phyloP scores from a whole-genome alignment of 2,797 vertebrate species.

The Peromyscus nudipes region DNA sequence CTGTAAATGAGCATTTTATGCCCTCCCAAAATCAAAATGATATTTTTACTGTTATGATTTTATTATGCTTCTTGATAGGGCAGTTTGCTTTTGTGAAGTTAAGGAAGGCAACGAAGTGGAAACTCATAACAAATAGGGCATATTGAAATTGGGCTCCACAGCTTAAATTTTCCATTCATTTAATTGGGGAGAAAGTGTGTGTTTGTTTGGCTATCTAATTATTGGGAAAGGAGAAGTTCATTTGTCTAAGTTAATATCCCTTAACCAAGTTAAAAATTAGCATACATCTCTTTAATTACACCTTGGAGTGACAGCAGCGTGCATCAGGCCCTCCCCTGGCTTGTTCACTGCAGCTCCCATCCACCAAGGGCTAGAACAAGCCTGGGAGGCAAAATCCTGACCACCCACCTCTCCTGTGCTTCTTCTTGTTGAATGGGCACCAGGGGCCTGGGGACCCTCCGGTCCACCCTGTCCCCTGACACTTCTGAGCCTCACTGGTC shows the following conservation, averaged over 20 bases:
- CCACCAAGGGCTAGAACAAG: accelerated
- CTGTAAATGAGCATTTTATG: conserved; percentile 66
- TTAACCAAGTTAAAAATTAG: conserved; percentile 77
- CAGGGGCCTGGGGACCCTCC: neutral
- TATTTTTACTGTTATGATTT: conserved; percentile 74
- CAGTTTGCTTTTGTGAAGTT: conserved; percentile 70
- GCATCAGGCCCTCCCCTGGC: neutral
- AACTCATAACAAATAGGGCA: conserved; percentile 37
- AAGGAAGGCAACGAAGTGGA: conserved; percentile 34
- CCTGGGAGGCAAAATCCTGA: neutral
- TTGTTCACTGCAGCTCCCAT: neutral
- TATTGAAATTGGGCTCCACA: neutral
- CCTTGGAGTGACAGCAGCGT: neutral
- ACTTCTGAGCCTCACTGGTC: neutral
- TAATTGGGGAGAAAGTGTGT: conserved; percentile 49
- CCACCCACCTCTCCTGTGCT: neutral
- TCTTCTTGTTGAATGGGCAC: neutral
- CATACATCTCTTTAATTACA: conserved; percentile 77
- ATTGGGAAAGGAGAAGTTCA: conserved; percentile 74
- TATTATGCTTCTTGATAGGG: conserved; percentile 59
- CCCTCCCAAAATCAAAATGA: conserved; percentile 43
- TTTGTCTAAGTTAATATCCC: conserved; percentile 81
- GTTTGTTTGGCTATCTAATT: conserved; percentile 70
- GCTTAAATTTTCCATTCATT: conserved; percentile 23
- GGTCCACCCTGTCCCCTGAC: accelerated